These are phyloP conservation scores for Cataglyphis rosenhaueri DNA, from an alignment of 2,888 invertebrate genomes.

Conservation along the genomic window DNA sequence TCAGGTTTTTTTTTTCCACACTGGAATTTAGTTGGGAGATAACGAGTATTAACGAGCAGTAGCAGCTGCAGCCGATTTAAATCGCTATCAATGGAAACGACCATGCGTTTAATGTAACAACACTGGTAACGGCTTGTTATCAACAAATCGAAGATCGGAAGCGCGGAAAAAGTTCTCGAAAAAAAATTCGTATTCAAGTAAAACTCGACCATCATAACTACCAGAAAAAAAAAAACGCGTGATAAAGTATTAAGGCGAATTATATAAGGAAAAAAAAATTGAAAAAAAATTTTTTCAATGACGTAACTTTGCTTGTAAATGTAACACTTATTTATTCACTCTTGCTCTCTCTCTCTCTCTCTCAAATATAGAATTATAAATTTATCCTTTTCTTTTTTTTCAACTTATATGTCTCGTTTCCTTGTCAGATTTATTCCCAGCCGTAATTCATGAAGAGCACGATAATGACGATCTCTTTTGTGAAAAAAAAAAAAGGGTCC, in stretches of 20 bases:
- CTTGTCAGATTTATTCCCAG: not conserved
- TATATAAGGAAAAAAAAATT: not conserved
- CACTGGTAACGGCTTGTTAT: not conserved
- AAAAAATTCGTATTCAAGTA: not conserved
- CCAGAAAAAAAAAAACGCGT: not conserved
- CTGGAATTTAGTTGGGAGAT: slow-evolving; percentile 41
- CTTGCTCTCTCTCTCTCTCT: not conserved
- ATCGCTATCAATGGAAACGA: slow-evolving; percentile 38
- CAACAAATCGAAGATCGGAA: not conserved
- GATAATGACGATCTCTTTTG: slow-evolving; percentile 16
- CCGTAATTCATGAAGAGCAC: slow-evolving; percentile 3
- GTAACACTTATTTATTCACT: not conserved
- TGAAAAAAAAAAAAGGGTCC: not conserved
- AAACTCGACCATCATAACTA: not conserved
- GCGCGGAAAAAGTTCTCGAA: not conserved
- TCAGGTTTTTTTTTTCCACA: slow-evolving; percentile 23
- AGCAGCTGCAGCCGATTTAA: slow-evolving; percentile 52
- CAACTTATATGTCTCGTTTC: not conserved
- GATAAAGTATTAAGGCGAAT: not conserved
- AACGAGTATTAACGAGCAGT: slow-evolving; percentile 49
- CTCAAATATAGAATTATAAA: not conserved
- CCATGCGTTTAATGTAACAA: not conserved
- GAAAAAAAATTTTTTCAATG: not conserved
- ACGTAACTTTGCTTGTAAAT: not conserved
- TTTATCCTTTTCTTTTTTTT: not conserved